Conservation (phyloP, 2,797 vertebrate species). For the Cossypha heuglini region DNA sequence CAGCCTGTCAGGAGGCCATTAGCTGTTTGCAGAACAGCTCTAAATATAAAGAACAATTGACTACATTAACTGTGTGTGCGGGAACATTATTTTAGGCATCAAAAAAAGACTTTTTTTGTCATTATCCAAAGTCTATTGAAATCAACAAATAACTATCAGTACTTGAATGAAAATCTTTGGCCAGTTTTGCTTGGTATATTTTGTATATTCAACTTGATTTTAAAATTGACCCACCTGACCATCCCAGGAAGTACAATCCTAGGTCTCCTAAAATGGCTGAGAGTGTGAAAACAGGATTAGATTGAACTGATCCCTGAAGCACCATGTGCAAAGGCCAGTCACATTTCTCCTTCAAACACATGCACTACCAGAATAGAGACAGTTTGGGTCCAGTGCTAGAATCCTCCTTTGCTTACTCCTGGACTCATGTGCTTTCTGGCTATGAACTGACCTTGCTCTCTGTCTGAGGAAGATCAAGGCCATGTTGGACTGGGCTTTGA, state of each 20-base stretch:
- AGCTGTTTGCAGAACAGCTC: slow-evolving; percentile 18
- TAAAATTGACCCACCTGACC: not conserved
- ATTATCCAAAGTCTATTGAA: not conserved
- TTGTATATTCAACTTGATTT: not conserved
- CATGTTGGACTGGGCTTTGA: not conserved
- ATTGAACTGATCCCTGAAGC: not conserved
- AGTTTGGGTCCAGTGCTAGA: not conserved
- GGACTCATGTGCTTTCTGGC: not conserved
- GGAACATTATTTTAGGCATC: not conserved
- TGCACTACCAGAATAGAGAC: fast-evolving
- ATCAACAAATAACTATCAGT: not conserved
- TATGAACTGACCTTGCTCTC: not conserved
- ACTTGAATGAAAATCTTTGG: not conserved
- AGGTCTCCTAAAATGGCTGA: not conserved
- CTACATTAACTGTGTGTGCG: not conserved
- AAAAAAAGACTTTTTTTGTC: not conserved
- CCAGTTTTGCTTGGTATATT: not conserved
- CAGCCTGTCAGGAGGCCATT: slow-evolving; percentile 60
- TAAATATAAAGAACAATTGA: not conserved
- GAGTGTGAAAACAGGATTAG: not conserved
- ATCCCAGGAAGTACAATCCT: not conserved
- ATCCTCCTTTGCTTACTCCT: not conserved
- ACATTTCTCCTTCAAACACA: not conserved
- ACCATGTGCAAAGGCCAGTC: not conserved
- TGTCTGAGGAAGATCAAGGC: not conserved